These are phyloP conservation scores for Pterocles orientalis DNA, from an alignment of 2,113 vertebrate species.

Conservation along the genomic window DNA sequence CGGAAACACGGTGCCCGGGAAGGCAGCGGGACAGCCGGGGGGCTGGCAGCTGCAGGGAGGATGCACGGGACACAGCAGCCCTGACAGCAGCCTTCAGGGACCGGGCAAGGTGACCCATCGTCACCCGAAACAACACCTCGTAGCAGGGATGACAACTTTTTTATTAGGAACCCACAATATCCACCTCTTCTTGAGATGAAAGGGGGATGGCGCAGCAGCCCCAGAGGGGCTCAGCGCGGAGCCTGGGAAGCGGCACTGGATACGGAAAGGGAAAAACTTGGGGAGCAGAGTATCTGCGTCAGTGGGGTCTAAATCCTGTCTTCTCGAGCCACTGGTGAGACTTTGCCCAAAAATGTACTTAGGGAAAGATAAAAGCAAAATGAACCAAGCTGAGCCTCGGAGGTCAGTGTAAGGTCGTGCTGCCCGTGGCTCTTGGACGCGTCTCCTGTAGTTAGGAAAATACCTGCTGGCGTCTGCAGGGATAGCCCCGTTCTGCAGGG, in stretches of 20 bases:
- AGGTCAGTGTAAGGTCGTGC: not conserved
- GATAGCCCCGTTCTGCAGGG: not conserved
- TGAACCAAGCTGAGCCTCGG: not conserved
- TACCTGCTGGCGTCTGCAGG: not conserved
- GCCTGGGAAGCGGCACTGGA: not conserved
- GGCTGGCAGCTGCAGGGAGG: not conserved
- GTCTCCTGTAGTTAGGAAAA: not conserved
- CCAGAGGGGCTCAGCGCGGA: not conserved
- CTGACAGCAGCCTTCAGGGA: not conserved
- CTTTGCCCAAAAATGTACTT: not conserved
- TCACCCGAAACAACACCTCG: not conserved
- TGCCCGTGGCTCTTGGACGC: not conserved
- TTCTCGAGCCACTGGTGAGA: not conserved
- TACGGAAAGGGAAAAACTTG: not conserved
- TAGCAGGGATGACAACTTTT: rapidly evolving
- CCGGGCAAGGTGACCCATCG: not conserved
- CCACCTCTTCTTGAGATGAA: not conserved
- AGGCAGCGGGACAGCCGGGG: not conserved
- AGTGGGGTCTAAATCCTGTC: not conserved
- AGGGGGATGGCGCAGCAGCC: not conserved
- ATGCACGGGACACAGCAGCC: not conserved
- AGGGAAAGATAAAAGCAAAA: not conserved
- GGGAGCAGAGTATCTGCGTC: not conserved
- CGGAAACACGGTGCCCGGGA: rapidly evolving
- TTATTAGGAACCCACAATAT: not conserved